Base-by-base conservation (phyloP, 2,888 invertebrate genomes). In the Megastigmus dorsalis region DNA sequence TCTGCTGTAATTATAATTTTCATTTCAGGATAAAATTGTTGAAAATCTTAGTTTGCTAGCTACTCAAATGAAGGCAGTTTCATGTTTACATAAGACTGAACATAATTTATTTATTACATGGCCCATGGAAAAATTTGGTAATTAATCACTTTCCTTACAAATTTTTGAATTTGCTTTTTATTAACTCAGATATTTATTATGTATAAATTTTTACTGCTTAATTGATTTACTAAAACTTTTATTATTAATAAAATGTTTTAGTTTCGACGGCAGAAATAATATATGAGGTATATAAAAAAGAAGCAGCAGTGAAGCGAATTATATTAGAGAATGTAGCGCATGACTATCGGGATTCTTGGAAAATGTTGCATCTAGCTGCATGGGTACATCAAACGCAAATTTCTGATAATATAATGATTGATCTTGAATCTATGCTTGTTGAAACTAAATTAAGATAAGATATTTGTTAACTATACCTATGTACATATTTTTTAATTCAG, bases 341-440 rank as follows among this genome's bases (percentile, higher is more conserved):
- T 78, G 80, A 82, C 76, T 68, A 74, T 59, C 81, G 81, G 13
- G 85, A 88, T 55, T 80, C 86, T 52, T 80, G 77, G 68, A 82
- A 88, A 77, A 88, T 89, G 88, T 84, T 89, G 68, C 86, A 88
- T 77, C 80, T 87, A 3, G 84, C 88, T 6, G 80, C 86, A 3
- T 90, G 89, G 89, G 80, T 86, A 9, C 86, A 89, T 78, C 87
- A 90, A 79, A 86, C 89, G 4, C 86, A 86, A 68, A 82, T 89
- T 60, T 71, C 83, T 26, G 79, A 82, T 26, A 76, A 78, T 72
- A 30, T 84, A 15, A 78, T 74, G 10, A 77, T 76, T 30, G 71
- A 69, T 54, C 65, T 86, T 30, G 86, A 87, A 75, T 81, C 83
- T 15, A 80, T 87, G 78, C 79, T 87, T 6, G 57, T 80, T 57